These are phyloP conservation scores for Agrochola circellaris DNA, from an alignment of 2,888 invertebrate species.

Conservation along the genomic window DNA sequence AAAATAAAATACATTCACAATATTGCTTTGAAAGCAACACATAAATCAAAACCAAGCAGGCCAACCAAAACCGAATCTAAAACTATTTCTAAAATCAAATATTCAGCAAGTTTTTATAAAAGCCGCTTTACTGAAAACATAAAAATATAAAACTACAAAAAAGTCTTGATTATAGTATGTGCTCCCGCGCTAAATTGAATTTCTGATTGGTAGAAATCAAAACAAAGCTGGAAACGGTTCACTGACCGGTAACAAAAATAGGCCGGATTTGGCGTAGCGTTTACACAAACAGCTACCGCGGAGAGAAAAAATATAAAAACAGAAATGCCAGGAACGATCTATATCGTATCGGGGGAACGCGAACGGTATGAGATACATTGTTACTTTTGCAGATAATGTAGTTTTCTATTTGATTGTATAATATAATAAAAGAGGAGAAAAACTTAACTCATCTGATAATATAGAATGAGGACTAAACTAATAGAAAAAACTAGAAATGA, in stretches of 20 bases:
- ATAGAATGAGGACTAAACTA: not conserved
- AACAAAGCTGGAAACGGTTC: conserved; percentile 72
- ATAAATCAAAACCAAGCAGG: conserved; percentile 27
- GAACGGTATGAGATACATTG: conserved; percentile 9
- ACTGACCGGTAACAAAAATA: conserved; percentile 80
- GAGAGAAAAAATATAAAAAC: conserved; percentile 68
- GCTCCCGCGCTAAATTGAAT: conserved; percentile 68
- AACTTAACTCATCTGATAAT: not conserved
- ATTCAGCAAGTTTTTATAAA: conserved; percentile 46
- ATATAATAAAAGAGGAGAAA: not conserved
- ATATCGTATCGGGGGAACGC: conserved; percentile 9
- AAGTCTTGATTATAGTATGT: conserved; percentile 61
- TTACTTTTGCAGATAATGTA: conserved; percentile 18
- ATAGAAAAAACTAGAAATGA: not conserved
- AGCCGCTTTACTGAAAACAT: conserved; percentile 41
- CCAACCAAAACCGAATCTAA: conserved; percentile 21
- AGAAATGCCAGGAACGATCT: conserved; percentile 57
- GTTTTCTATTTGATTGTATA: not conserved
- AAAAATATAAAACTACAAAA: conserved; percentile 51
- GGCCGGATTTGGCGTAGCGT: conserved; percentile 75
- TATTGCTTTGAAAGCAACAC: not conserved
- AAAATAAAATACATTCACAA: not conserved
- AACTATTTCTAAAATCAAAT: conserved; percentile 42
- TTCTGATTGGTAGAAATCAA: conserved; percentile 69
- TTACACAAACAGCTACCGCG: conserved; percentile 73